Base-by-base conservation (phyloP, 2,113 vertebrate genomes). In the Campylomormyrus tamandua region DNA sequence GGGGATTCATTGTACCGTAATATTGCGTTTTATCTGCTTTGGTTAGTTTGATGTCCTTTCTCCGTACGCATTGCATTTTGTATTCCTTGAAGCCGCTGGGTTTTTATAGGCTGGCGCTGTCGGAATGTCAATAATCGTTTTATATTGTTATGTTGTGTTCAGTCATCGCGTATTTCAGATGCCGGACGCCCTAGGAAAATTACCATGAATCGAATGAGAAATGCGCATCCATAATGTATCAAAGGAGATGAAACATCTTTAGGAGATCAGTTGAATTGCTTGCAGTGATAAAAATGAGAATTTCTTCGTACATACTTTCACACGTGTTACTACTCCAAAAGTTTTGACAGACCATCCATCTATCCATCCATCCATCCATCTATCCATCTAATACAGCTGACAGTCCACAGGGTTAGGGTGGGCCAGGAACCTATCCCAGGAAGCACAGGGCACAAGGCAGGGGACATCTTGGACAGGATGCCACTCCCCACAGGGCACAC, bases 21-120 rank as follows among this genome's bases (percentile, higher is more conserved):
- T 97, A 97, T 96, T 96, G 94, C 95, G 95, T 97, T 97, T 98
- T 94, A 97, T 96, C 96, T 95, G 96, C 97, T 97, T 97, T 97
- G 95, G 95, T 95, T 96, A 96, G 96, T 95, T 95, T 96, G 96
- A 97, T 97, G 74, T 80, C 74, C 74, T 97, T 96, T 96, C 95
- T 93, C 92, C 93, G 96, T 96, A 96, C 96, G 96, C 96, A 95
- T 96, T 96, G 96, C 96, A 96, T 94, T 96, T 93, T 93, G 95
- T 96, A 96, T 97, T 96, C 96, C 96, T 97, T 97, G 97, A 97
- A 97, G 95, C 96, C 94, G 96, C 96, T 96, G 97, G 95, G 93
- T 96, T 96, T 56, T 97, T 97, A 97, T 98, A 97, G 95, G 92
- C 93, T 94, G 94, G 94, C 94, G 94, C 96, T 95, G 93, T 91